A percentile compares a stretch with the other conserved stretches of the same genome.
Conservation (phyloP, 2,888 invertebrate genomes). For the Elysia crispata region DNA sequence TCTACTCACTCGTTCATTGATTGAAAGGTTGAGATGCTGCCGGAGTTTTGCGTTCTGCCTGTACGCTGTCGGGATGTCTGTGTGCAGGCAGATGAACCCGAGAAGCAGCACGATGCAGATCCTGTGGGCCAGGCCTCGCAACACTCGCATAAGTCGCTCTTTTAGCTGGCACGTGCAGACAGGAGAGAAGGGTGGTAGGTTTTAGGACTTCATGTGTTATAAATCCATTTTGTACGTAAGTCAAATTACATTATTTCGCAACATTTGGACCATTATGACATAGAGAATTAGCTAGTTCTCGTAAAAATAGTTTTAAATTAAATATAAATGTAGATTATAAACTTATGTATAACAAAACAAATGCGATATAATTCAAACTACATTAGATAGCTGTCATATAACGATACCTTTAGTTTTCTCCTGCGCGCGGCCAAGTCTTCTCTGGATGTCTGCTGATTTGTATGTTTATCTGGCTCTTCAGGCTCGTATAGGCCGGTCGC, state of each 20-base stretch:
- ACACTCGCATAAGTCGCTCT: conserved; percentile 33
- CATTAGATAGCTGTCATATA: no score
- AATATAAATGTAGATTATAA: no score
- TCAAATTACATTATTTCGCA: background rate
- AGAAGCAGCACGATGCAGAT: conserved; percentile 46
- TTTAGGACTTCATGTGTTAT: background rate
- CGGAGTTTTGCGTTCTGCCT: conserved; percentile 50
- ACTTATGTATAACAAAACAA: no score
- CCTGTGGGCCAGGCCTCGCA: conserved; percentile 37
- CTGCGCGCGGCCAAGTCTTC: no score
- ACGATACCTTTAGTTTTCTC: no score
- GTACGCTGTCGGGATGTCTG: conserved; percentile 37
- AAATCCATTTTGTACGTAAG: background rate
- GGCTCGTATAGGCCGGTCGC: no score
- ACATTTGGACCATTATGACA: background rate
- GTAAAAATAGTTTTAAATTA: no score
- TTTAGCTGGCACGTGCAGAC: background rate
- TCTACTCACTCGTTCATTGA: background rate
- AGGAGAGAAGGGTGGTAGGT: conserved; percentile 15
- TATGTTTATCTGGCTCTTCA: no score
- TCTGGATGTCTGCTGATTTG: no score
- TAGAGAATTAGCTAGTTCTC: no score
- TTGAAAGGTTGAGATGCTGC: conserved; percentile 25
- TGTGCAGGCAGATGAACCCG: conserved; percentile 52
- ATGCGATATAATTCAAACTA: no score